phyloP scores from a whole-genome alignment of 1,140 invertebrate species.

The Drosophila pectinifera region DNA sequence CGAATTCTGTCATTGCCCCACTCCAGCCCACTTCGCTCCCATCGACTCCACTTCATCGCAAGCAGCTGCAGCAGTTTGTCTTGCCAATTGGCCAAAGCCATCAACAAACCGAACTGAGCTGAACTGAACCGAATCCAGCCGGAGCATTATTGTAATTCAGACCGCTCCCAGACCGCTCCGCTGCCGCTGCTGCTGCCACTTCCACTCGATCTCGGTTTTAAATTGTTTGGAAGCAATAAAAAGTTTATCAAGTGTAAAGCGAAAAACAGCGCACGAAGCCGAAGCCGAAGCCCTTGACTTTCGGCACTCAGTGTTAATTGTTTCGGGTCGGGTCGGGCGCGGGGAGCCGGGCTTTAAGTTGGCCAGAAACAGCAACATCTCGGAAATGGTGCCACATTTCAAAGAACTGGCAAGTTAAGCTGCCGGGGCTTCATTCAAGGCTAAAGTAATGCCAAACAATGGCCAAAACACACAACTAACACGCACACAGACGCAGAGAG shows the following conservation, averaged over 20 bases:
- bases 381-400: constrained; percentile 45
- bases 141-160: constrained; percentile 57
- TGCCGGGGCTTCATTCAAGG: constrained; percentile 38
- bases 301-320: constrained; percentile 75
- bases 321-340: constrained; percentile 65
- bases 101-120: constrained; percentile 31
- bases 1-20: constrained; percentile 42
- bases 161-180: too few species aligned
- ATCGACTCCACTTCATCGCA: background rate
- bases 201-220: constrained; percentile 49
- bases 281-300: constrained; percentile 54
- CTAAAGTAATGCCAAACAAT: constrained; percentile 64
- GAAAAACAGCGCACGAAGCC: constrained; percentile 16
- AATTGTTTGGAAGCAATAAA: constrained; percentile 83
- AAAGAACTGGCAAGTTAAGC: constrained; percentile 48
- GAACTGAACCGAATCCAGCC: constrained; percentile 22
- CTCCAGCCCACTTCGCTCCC: constrained; percentile 1
- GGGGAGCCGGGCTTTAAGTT: constrained; percentile 60
- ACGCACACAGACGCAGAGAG: constrained; percentile 8
- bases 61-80: constrained; percentile 58
- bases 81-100: constrained; percentile 46
- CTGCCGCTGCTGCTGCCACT: constrained; percentile 18
- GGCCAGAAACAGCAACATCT: constrained; percentile 15
- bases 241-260: constrained; percentile 77
- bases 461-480: constrained; percentile 27